Base-by-base conservation (phyloP, 2,888 invertebrate genomes). In the Dicroscelio sp. region DNA sequence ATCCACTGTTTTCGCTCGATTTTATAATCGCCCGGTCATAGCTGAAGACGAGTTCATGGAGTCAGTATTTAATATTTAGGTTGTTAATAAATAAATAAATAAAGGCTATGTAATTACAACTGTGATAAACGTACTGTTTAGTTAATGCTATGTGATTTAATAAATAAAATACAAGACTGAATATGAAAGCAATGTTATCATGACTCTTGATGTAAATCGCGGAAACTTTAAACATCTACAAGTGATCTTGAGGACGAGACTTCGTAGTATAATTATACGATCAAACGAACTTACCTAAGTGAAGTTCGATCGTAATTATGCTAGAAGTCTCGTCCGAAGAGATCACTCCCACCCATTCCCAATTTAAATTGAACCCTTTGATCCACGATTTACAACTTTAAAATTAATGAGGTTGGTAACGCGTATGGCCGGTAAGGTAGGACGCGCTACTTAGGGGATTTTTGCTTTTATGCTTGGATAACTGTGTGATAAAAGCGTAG, bases 301-400 rank as follows among this genome's bases (percentile, higher is more conserved):
- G 52, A 71, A 71, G 71, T 71, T 71, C 48, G 48, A 71, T 71
- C 30, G 25, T 71, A 71, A 52, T 71, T 71, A 71, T 71, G 71
- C 71, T 35, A 2, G 71, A 71, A 38, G 71, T 71, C 48, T 71
- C 48, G 71, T 71, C 52, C 48, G 71, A 71, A 71, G 71, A 31
- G 67, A 67, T 67, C 67, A 67, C 23, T 8, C 35, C 33, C 67
- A 35, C 67, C 67, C 35, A 67, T 23, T 35, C 67, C 67, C 23
- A 67, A 67, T n/a, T n/a, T n/a, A n/a, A n/a, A n/a, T n/a, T n/a
- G n/a, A n/a, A n/a, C n/a, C n/a, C n/a, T n/a, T n/a, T n/a, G n/a
- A n/a, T n/a, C n/a, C n/a, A n/a, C n/a, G n/a, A n/a, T n/a, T n/a
- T n/a, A n/a, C n/a, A n/a, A n/a, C n/a, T n/a, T n/a, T n/a, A n/a